Percentiles rank a stretch among this genome's conserved stretches.
phyloP scores from a whole-genome alignment of 2,888 invertebrate genomes.

The Sarcophaga variegata region DNA sequence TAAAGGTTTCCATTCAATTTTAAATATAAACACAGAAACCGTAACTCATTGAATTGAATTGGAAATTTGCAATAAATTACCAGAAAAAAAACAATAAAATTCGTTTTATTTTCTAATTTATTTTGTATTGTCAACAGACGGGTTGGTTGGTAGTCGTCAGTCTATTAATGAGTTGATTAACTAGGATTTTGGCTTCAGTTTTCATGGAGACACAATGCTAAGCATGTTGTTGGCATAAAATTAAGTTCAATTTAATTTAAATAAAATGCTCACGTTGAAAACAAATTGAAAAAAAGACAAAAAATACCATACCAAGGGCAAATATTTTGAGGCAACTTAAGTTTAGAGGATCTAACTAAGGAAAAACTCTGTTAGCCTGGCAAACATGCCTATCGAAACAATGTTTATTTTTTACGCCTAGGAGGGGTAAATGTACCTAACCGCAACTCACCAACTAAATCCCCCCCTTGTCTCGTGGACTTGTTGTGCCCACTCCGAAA shows the following conservation, averaged over 20 bases:
- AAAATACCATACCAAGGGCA: neutral
- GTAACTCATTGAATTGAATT: conserved; percentile 12
- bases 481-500: too few species aligned
- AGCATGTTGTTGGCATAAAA: neutral
- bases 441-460: too few species aligned
- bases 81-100: conserved; percentile 17
- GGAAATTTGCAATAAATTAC: conserved; percentile 52
- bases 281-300: neutral
- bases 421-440: too few species aligned
- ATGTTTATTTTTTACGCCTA: too few species aligned
- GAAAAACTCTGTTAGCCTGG: too few species aligned
- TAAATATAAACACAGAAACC: conserved; percentile 26
- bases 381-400: too few species aligned
- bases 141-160: neutral
- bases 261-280: conserved; percentile 46
- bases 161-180: conserved; percentile 62
- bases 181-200: conserved; percentile 31
- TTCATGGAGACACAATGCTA: neutral
- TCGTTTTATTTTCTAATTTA: neutral
- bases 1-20: conserved; percentile 66
- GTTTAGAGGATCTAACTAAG: too few species aligned
- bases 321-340: too few species aligned
- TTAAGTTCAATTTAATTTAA: conserved; percentile 39
- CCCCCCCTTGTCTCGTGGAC: too few species aligned
- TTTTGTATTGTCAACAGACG: neutral